Evolutionary conservation across 2,113 vertebrate species (phyloP), one percentile per base, ranked within the genome.

Genomic region (Globicephala melas): DNA sequence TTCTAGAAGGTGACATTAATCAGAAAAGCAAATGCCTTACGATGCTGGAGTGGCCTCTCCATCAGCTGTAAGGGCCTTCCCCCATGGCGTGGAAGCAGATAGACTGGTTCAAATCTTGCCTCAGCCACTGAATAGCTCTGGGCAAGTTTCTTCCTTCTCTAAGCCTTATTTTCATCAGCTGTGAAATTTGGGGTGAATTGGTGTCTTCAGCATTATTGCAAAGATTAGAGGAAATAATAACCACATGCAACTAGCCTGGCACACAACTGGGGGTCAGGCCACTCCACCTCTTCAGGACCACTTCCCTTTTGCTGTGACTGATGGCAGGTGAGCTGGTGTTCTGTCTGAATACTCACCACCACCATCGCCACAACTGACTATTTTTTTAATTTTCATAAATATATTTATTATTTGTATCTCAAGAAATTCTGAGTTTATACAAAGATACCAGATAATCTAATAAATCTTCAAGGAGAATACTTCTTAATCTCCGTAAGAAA

Each of bases 351-450:
- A 71, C 38, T 6, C 83, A 3, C 21, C 50, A 28, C 15, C 15
- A 3, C 11, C 65, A 44, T 18, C 17, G 8, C 28, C 26, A 36
- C 12, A 31, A 23, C 41, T 60, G 68, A 83, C 70, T 10, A 44
- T 74, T 77, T 47, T 44, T 50, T 53, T 26, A 50, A 14, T 71
- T 95, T 76, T 71, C 73, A 87, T 8, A 93, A n/a, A 21, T 53
- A 31, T 93, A 76, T 58, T 89, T 70, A 84, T 82, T 87, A 95
- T 62, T 95, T 88, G 36, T 91, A 76, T 21, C 50, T 83, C 7
- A 92, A 89, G 28, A 82, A 87, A 88, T 84, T 90, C 36, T 91
- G 50, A 86, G 28, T 71, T 95, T 95, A 88, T 65, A 76, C 44
- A 86, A 80, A 76, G 33, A 81, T 53, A 73, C 3, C 4, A 84